A percentile compares a stretch with the other conserved stretches of the same genome.
phyloP scores from a whole-genome alignment of 2,113 vertebrate species.

The Pagrus major region DNA sequence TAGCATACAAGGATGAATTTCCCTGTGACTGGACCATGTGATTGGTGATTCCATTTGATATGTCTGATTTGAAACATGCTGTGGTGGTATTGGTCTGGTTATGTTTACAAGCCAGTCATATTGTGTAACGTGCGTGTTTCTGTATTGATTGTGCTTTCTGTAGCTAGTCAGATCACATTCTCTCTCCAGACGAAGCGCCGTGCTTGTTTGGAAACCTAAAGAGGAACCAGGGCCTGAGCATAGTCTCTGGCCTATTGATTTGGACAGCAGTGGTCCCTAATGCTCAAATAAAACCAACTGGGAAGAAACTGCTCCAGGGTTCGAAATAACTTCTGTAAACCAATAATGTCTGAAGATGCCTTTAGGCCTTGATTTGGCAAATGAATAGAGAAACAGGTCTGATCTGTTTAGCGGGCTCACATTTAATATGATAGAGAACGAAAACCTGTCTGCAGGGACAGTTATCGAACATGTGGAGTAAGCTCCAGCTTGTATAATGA shows the following conservation, averaged over 20 bases:
- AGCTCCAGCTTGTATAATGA: not conserved
- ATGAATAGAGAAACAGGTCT: constrained; percentile 13
- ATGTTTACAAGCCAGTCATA: not conserved
- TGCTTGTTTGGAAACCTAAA: constrained; percentile 8
- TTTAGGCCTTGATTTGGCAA: constrained; percentile 30
- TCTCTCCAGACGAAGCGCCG: constrained; percentile 3
- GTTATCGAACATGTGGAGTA: not conserved
- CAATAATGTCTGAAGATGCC: constrained; percentile 36
- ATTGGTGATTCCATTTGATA: not conserved
- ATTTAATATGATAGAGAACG: constrained; percentile 14
- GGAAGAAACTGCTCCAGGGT: constrained; percentile 41
- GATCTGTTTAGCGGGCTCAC: constrained; percentile 18
- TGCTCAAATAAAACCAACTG: constrained; percentile 18
- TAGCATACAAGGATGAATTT: not conserved
- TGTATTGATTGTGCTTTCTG: not conserved
- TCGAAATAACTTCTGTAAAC: constrained; percentile 37
- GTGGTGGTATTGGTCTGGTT: not conserved
- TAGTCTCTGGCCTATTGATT: constrained; percentile 27
- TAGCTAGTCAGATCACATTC: not conserved
- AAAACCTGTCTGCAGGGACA: constrained; percentile 6
- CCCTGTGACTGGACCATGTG: not conserved
- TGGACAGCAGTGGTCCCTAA: constrained; percentile 1
- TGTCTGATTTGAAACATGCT: not conserved
- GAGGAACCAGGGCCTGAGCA: constrained; percentile 1
- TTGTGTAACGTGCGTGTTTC: not conserved